A percentile compares a stretch with the other conserved stretches of the same genome.
These are phyloP conservation scores for Zaprionus bogoriensis DNA, from an alignment of 2,888 invertebrate genomes.

Conservation along the genomic window DNA sequence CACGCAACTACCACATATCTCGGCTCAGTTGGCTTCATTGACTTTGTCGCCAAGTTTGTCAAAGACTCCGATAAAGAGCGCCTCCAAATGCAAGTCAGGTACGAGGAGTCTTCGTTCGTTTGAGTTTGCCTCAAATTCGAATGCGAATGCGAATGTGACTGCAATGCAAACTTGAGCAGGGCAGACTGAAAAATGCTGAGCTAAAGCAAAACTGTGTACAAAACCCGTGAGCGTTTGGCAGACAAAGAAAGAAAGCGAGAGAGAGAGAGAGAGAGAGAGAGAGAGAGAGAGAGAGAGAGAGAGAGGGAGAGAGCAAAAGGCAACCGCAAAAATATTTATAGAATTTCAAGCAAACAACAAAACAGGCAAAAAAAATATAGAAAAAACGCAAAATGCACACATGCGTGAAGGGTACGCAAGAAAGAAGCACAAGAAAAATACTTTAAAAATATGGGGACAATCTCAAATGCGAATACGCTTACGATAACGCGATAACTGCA, in stretches of 20 bases:
- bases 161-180: constrained; percentile 42
- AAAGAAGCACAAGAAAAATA: constrained; percentile 17
- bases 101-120: no score
- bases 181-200: constrained; percentile 10
- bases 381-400: constrained; percentile 63
- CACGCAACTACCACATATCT: not conserved
- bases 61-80: no score
- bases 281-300: no score
- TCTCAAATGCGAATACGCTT: not conserved
- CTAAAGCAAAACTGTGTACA: constrained; percentile 26
- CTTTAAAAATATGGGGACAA: not conserved
- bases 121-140: not conserved
- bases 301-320: constrained; percentile 26
- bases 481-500: not conserved
- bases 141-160: constrained; percentile 38
- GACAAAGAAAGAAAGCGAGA: no score
- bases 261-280: no score
- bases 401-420: constrained; percentile 58
- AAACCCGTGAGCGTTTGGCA: no score
- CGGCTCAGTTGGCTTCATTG: not conserved
- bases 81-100: constrained; percentile 38
- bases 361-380: constrained; percentile 39
- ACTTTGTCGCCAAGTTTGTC: no score
- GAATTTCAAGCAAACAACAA: constrained; percentile 47
- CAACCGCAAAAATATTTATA: constrained; percentile 64